phyloP scores from a whole-genome alignment of 2,888 invertebrate genomes.

The Brenthis daphne region DNA sequence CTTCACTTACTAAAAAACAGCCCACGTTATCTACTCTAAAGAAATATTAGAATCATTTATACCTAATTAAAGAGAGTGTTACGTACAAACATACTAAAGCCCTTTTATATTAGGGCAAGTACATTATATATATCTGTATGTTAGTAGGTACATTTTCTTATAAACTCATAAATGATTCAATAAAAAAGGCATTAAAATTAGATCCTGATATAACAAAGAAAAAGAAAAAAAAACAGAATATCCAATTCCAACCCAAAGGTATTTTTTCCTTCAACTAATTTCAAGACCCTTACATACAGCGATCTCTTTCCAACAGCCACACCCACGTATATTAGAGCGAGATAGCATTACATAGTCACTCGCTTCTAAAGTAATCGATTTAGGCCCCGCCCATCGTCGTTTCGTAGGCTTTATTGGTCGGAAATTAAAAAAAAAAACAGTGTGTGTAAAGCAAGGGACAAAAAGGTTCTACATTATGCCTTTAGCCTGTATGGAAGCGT shows the following conservation, averaged over 20 bases:
- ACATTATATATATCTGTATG: no score
- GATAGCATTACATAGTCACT: conserved; percentile 11
- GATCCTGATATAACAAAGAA: conserved; percentile 12
- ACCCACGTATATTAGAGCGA: conserved; percentile 11
- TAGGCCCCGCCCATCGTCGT: conserved; percentile 28
- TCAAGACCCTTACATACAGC: conserved; percentile 22
- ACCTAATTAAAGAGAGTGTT: no score
- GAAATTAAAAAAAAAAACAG: conserved; percentile 29
- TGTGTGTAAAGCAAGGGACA: conserved; percentile 32
- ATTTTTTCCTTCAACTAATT: conserved; percentile 28
- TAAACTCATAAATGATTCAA: not conserved
- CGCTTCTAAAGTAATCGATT: conserved; percentile 8
- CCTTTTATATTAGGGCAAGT: no score
- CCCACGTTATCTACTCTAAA: no score
- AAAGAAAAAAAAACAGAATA: conserved; percentile 18
- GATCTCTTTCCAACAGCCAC: conserved; percentile 10
- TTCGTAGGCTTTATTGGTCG: conserved; percentile 33
- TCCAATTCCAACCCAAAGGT: conserved; percentile 16
- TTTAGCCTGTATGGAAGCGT: conserved; percentile 24
- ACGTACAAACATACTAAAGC: no score
- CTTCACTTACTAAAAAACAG: no score
- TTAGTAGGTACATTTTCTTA: not conserved
- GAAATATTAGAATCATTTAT: no score
- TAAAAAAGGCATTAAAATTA: not conserved
- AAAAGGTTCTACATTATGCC: conserved; percentile 30